A percentile compares a stretch with the other conserved stretches of the same genome.
phyloP scores from a whole-genome alignment of 2,888 invertebrate genomes.

The Andrena bicolor region DNA sequence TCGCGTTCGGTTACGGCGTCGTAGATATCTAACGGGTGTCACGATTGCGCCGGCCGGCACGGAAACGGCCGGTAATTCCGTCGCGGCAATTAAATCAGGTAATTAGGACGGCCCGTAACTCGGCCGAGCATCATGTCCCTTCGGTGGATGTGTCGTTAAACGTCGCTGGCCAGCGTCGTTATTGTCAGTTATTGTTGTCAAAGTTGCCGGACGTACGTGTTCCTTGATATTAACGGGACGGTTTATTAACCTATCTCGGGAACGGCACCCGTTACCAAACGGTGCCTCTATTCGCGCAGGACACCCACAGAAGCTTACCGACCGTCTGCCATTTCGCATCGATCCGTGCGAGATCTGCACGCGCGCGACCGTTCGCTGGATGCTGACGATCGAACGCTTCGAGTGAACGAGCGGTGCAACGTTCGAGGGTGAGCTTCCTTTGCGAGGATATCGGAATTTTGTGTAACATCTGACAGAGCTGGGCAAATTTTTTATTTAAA shows the following conservation, averaged over 20 bases:
- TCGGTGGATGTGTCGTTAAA: conserved; percentile 62
- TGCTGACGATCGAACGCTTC: too few relatives aligned
- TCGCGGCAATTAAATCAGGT: conserved; percentile 70
- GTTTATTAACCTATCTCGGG: conserved; percentile 59
- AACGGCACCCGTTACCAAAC: conserved; percentile 5
- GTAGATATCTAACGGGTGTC: conserved; percentile 58
- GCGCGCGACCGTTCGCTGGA: not conserved
- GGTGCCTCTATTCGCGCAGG: conserved; percentile 31
- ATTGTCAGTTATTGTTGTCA: conserved; percentile 66
- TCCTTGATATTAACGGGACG: conserved; percentile 60
- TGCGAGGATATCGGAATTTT: too few relatives aligned
- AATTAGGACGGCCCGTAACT: conserved; percentile 65
- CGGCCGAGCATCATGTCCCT: conserved; percentile 39
- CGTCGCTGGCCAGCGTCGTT: conserved; percentile 59
- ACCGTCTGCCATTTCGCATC: conserved; percentile 5
- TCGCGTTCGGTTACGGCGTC: conserved; percentile 41
- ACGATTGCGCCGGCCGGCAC: conserved; percentile 44
- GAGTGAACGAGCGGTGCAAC: too few relatives aligned
- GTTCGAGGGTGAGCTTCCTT: too few relatives aligned
- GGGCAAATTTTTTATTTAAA: too few relatives aligned
- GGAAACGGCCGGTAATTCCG: conserved; percentile 63
- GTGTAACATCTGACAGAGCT: too few relatives aligned
- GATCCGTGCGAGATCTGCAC: not conserved
- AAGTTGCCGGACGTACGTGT: conserved; percentile 55
- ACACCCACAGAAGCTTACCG: not conserved